Evolutionary conservation across 2,888 invertebrate species (phyloP).

Genomic region (Meghimatium bilineatum): DNA sequence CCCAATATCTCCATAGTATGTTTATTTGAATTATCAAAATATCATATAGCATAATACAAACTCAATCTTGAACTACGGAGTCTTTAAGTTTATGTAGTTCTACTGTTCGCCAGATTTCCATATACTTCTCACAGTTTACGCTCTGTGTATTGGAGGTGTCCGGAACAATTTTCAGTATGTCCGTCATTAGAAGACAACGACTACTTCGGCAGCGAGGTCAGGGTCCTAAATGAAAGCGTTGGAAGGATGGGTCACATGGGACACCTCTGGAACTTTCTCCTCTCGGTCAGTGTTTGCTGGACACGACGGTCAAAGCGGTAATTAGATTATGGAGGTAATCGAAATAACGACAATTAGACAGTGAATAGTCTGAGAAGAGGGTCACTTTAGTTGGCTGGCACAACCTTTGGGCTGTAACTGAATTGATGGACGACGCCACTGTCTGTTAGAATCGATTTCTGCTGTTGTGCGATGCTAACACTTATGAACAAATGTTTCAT

Average conservation of each 20-base stretch:
- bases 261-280: background rate
- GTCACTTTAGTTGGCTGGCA: conserved; percentile 30
- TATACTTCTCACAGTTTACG: no score
- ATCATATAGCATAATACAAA: no score
- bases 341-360: conserved; percentile 35
- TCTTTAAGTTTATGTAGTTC: no score
- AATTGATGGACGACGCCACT: conserved; percentile 26
- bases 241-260: conserved; percentile 1
- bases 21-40: no score
- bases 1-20: no score
- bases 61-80: no score
- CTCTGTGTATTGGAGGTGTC: background rate
- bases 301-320: conserved; percentile 46
- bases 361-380: conserved; percentile 6
- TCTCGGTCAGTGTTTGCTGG: conserved; percentile 41
- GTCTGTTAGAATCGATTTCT: background rate
- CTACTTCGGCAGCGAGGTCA: background rate
- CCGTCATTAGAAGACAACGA: conserved; percentile 8
- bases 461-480: background rate
- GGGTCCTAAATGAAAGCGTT: conserved; percentile 32
- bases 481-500: background rate
- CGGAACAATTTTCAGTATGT: conserved; percentile 23
- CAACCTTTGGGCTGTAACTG: conserved; percentile 14
- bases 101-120: no score
- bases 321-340: conserved; percentile 48